These are phyloP conservation scores for Cantharis nigra DNA, from an alignment of 2,888 invertebrate species.

Conservation along the genomic window DNA sequence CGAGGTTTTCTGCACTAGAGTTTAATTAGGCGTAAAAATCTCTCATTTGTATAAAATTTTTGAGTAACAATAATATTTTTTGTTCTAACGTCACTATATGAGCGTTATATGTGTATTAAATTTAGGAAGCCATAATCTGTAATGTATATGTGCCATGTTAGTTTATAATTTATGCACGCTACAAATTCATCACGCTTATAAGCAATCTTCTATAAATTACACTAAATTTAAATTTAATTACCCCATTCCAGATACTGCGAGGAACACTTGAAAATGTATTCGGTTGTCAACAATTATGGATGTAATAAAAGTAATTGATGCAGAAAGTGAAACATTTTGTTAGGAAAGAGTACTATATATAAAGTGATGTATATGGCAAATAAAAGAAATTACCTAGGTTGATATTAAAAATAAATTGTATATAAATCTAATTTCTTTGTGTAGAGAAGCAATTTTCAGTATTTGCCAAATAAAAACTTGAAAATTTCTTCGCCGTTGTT, in stretches of 20 bases:
- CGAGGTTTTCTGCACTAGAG: too few relatives aligned
- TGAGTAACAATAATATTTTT: background rate
- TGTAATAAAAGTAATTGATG: background rate
- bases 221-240: background rate
- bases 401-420: constrained; percentile 2
- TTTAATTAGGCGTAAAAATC: too few relatives aligned
- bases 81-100: background rate
- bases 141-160: background rate
- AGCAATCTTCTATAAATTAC: background rate
- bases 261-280: background rate
- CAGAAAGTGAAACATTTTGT: background rate
- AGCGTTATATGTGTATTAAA: background rate
- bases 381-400: background rate
- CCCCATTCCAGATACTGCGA: background rate
- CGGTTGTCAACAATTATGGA: background rate
- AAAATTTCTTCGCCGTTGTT: background rate
- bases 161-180: background rate
- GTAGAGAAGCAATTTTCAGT: background rate
- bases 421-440: constrained; percentile 1
- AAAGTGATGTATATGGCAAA: background rate
- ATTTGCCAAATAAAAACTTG: background rate
- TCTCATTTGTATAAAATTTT: background rate
- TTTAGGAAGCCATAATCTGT: background rate
- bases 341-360: background rate
- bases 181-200: background rate